Evolutionary conservation across 2,113 vertebrate species (phyloP).

Genomic region (Perca flavescens): DNA sequence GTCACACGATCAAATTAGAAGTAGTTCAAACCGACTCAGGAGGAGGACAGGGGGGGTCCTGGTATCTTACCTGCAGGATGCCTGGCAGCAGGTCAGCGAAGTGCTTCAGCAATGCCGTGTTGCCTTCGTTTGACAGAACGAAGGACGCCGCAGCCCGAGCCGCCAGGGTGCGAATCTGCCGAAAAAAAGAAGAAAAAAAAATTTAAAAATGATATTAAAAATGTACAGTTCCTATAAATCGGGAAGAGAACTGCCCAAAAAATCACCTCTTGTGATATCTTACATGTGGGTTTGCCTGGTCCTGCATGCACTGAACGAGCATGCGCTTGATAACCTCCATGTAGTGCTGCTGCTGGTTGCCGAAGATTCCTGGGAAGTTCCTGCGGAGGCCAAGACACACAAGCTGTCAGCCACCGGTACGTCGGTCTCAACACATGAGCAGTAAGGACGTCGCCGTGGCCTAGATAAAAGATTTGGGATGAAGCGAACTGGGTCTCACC

Average conservation of each 20-base stretch:
- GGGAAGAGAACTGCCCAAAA: fast-evolving
- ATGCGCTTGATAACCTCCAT: constrained; percentile 98
- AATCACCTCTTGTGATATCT: background rate
- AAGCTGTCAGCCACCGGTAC: background rate
- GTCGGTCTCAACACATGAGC: background rate
- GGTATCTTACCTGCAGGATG: constrained; percentile 90
- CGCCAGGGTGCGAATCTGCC: constrained; percentile 92
- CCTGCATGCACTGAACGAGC: constrained; percentile 99
- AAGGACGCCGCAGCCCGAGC: constrained; percentile 95
- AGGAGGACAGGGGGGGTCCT: too few relatives aligned
- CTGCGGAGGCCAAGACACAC: constrained; percentile 67
- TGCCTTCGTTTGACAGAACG: constrained; percentile 96
- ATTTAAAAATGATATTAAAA: too few relatives aligned
- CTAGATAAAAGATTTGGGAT: too few relatives aligned
- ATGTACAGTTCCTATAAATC: background rate
- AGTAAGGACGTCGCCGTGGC: too few relatives aligned
- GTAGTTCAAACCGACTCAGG: too few relatives aligned
- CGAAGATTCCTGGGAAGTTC: constrained; percentile 99
- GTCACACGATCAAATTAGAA: background rate
- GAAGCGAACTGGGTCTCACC: constrained; percentile 81
- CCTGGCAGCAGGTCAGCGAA: constrained; percentile 96
- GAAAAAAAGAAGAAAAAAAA: background rate
- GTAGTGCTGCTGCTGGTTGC: constrained; percentile 99
- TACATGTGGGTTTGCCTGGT: constrained; percentile 94
- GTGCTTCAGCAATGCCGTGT: constrained; percentile 94